phyloP scores from a whole-genome alignment of 1,140 invertebrate genomes.

The Zophobas atratus region DNA sequence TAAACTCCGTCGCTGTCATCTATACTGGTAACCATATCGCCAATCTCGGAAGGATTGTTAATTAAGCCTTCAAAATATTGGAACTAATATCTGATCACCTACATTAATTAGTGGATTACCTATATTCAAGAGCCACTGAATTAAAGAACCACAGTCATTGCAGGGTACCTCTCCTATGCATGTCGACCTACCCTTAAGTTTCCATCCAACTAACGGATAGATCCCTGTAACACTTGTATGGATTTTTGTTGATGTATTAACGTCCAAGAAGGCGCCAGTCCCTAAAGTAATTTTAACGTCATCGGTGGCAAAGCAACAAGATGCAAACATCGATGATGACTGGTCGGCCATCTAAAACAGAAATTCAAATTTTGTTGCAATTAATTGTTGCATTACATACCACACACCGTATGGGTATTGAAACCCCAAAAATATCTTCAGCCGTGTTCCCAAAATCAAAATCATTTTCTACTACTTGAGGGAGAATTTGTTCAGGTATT shows the following conservation, averaged over 20 bases:
- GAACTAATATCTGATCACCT: neutral
- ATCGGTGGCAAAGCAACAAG: conserved; percentile 86
- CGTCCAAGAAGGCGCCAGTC: conserved; percentile 93
- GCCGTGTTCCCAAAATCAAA: conserved; percentile 81
- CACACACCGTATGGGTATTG: conserved; percentile 84
- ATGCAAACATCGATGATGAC: conserved; percentile 93
- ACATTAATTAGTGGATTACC: conserved; percentile 70
- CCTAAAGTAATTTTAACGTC: conserved; percentile 95
- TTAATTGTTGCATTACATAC: conserved; percentile 69
- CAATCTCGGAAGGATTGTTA: conserved; percentile 78
- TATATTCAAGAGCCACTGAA: conserved; percentile 88
- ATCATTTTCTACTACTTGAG: conserved; percentile 84
- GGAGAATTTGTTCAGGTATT: conserved; percentile 83
- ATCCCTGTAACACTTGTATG: conserved; percentile 86
- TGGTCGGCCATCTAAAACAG: conserved; percentile 79
- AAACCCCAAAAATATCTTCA: conserved; percentile 79
- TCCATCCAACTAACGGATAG: conserved; percentile 95
- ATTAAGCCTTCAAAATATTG: conserved; percentile 75
- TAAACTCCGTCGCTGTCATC: conserved; percentile 85
- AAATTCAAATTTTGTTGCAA: neutral
- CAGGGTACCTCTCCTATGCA: conserved; percentile 90
- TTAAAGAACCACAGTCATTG: conserved; percentile 89
- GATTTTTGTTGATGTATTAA: conserved; percentile 86
- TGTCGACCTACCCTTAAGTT: conserved; percentile 77
- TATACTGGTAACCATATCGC: conserved; percentile 81